Percentiles rank a stretch among this genome's conserved stretches.
These are phyloP conservation scores for Mobula hypostoma DNA, from an alignment of 2,113 vertebrate genomes.

Conservation along the genomic window DNA sequence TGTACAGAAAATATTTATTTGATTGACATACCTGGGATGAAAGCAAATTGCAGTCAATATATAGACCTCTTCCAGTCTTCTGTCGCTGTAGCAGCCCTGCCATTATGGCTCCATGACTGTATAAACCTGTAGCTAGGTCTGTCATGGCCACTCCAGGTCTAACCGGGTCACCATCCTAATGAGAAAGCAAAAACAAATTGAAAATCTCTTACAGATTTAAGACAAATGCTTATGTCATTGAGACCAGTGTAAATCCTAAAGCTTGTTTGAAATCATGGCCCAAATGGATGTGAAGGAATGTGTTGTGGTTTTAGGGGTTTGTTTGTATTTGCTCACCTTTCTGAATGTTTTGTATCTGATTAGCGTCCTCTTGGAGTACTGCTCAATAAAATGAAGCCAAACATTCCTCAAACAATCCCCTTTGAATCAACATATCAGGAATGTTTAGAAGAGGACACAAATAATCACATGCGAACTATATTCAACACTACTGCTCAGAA, in stretches of 20 bases:
- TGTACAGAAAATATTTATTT: slow-evolving; percentile 3
- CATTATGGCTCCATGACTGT: slow-evolving; percentile 77
- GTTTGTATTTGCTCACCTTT: background rate
- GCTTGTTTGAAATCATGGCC: background rate
- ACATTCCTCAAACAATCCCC: background rate
- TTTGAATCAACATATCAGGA: background rate
- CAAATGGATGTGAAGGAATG: background rate
- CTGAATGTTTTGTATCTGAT: background rate
- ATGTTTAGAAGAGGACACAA: background rate
- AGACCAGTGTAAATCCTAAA: background rate
- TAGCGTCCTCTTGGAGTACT: background rate
- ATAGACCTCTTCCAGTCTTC: slow-evolving; percentile 70
- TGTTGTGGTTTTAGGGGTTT: background rate
- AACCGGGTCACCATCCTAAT: slow-evolving; percentile 79
- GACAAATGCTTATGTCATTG: background rate
- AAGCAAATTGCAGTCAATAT: slow-evolving; percentile 88
- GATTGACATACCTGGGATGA: slow-evolving; percentile 76
- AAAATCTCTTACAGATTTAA: background rate
- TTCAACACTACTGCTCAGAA: too few relatives aligned
- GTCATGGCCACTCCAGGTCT: slow-evolving; percentile 90
- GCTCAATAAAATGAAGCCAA: background rate
- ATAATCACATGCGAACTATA: background rate
- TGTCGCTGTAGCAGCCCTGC: slow-evolving; percentile 77
- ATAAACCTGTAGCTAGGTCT: slow-evolving; percentile 85
- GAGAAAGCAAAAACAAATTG: slow-evolving; percentile 7